A percentile compares a stretch with the other conserved stretches of the same genome.
Evolutionary conservation across 2,797 vertebrate species (phyloP).

Genomic region (Myioborus melanocephalus): DNA sequence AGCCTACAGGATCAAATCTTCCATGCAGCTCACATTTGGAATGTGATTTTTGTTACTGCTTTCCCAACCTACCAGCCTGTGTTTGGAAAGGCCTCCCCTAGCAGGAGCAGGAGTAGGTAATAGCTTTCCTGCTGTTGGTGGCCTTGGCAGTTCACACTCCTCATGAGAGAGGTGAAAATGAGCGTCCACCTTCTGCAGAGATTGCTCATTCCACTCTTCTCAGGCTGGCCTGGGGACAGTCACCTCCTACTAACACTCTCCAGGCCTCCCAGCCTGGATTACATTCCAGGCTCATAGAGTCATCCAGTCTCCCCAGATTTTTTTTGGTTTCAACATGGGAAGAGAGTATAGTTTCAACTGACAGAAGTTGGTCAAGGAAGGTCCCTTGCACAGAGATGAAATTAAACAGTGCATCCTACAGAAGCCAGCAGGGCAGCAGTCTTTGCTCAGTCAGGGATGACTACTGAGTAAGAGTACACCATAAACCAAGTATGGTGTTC

Average conservation of each 20-base stretch:
- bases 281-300: background rate
- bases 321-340: background rate
- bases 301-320: rapidly evolving
- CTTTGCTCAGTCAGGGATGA: background rate
- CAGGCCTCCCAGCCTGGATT: background rate
- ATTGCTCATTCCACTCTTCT: background rate
- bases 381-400: background rate
- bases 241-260: background rate
- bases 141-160: background rate
- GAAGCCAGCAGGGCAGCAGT: background rate
- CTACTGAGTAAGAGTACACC: background rate
- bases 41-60: background rate
- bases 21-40: background rate
- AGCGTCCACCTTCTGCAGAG: rapidly evolving
- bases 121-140: background rate
- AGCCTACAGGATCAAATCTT: background rate
- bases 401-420: background rate
- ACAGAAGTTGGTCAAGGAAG: background rate
- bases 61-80: background rate
- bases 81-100: background rate
- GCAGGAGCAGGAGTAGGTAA: background rate
- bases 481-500: background rate
- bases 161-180: background rate
- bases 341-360: background rate
- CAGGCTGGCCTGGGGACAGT: background rate